Evolutionary conservation across 1,140 invertebrate species (phyloP).

Genomic region (Heliconius eleuchia): DNA sequence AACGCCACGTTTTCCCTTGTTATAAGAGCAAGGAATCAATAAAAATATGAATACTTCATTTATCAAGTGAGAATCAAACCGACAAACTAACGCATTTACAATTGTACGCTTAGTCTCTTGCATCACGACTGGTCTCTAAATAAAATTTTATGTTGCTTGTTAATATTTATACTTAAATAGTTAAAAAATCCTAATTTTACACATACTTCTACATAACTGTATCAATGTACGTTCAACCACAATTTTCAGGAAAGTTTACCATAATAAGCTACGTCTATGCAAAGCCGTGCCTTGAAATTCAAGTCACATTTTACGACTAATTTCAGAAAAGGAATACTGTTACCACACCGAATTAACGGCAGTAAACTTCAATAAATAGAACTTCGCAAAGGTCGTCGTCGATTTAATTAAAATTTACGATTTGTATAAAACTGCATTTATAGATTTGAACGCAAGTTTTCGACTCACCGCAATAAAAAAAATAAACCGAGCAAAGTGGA

Average conservation of each 20-base stretch:
- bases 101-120: too few species aligned
- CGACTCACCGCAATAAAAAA: conserved; percentile 11
- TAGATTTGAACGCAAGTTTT: conserved; percentile 13
- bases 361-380: conserved; percentile 31
- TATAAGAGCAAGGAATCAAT: too few species aligned
- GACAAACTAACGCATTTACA: too few species aligned
- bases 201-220: not conserved
- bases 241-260: conserved; percentile 47
- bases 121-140: too few species aligned
- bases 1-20: too few species aligned
- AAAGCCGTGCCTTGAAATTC: conserved; percentile 41
- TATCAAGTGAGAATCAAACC: too few species aligned
- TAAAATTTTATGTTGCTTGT: too few species aligned
- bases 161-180: too few species aligned
- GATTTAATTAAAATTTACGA: conserved; percentile 10
- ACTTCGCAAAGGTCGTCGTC: conserved; percentile 20
- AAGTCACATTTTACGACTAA: conserved; percentile 48
- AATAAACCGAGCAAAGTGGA: conserved; percentile 24
- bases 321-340: conserved; percentile 41
- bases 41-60: too few species aligned
- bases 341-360: conserved; percentile 18
- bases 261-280: conserved; percentile 54
- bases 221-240: conserved; percentile 29
- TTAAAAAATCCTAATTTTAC: not conserved
- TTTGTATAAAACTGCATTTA: not conserved